These are phyloP conservation scores for Neotragus pygmaeus DNA, from an alignment of 2,113 vertebrate genomes.

Conservation along the genomic window DNA sequence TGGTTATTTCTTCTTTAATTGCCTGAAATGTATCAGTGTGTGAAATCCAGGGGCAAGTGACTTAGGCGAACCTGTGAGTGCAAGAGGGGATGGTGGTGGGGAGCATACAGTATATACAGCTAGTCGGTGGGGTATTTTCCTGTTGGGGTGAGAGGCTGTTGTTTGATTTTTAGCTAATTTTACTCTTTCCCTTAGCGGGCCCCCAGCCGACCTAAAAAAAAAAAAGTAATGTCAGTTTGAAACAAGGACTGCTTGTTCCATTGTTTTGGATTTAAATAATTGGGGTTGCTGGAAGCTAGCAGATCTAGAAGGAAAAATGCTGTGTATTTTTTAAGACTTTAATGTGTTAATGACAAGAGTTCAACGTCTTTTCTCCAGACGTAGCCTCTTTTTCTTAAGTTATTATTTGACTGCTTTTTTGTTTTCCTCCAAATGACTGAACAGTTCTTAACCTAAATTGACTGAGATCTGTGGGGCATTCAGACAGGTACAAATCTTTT, in stretches of 20 bases:
- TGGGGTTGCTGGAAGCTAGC: slow-evolving; percentile 30
- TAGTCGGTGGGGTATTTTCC: slow-evolving; percentile 59
- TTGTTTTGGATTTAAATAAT: slow-evolving; percentile 63
- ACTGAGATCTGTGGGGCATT: slow-evolving; percentile 60
- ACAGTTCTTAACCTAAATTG: slow-evolving; percentile 64
- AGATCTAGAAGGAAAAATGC: slow-evolving; percentile 42
- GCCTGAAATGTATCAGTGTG: slow-evolving; percentile 51
- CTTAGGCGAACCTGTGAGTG: slow-evolving; percentile 10
- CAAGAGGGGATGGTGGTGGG: background rate
- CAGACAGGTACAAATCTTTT: slow-evolving; percentile 51
- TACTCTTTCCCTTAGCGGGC: background rate
- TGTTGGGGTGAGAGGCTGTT: slow-evolving; percentile 23
- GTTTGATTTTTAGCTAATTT: slow-evolving; percentile 64
- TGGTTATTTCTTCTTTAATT: slow-evolving; percentile 50
- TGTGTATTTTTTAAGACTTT: slow-evolving; percentile 67
- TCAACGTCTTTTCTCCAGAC: slow-evolving; percentile 67
- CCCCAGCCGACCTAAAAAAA: slow-evolving; percentile 22
- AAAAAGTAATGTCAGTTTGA: slow-evolving; percentile 65
- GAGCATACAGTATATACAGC: background rate
- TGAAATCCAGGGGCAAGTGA: slow-evolving; percentile 52
- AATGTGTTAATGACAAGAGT: slow-evolving; percentile 72
- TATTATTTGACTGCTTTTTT: slow-evolving; percentile 40
- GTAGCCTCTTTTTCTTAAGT: slow-evolving; percentile 48
- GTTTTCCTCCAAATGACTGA: slow-evolving; percentile 41
- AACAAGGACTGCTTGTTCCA: slow-evolving; percentile 53